Percentiles rank a stretch among this genome's conserved stretches.
phyloP scores from a whole-genome alignment of 2,113 vertebrate genomes.

The Prionailurus viverrinus region DNA sequence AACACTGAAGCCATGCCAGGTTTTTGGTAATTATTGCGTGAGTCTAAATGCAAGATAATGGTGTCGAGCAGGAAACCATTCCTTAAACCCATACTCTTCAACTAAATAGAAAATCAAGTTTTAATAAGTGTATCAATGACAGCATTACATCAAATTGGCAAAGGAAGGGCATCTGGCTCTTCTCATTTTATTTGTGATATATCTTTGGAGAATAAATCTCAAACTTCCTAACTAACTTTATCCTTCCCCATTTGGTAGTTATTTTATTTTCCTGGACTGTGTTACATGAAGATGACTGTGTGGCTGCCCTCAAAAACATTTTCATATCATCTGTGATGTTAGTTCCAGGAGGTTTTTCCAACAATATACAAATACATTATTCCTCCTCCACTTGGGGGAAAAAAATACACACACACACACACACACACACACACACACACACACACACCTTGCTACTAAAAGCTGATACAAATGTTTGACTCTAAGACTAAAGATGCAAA shows the following conservation, averaged over 20 bases:
- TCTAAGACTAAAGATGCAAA: not conserved
- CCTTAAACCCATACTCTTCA: not conserved
- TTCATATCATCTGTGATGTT: slow-evolving; percentile 70
- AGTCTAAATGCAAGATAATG: slow-evolving; percentile 46
- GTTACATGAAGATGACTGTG: slow-evolving; percentile 56
- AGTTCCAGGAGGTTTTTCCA: slow-evolving; percentile 73
- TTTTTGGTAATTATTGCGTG: slow-evolving; percentile 8
- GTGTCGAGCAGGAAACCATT: not conserved
- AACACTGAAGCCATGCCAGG: not conserved
- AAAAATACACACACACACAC: not conserved
- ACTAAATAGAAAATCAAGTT: slow-evolving; percentile 2
- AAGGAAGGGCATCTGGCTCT: not conserved
- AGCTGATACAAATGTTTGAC: not conserved
- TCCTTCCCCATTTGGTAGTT: slow-evolving; percentile 76
- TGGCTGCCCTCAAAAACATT: slow-evolving; percentile 77
- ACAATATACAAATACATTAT: slow-evolving; percentile 57
- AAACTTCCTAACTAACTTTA: slow-evolving; percentile 50
- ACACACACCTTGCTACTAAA: slow-evolving; percentile 17
- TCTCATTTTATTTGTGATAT: slow-evolving; percentile 55
- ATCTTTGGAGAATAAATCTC: slow-evolving; percentile 23
- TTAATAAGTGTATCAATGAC: slow-evolving; percentile 33
- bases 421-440: too few relatives aligned
- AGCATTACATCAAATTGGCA: slow-evolving; percentile 16
- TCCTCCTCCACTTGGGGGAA: not conserved
- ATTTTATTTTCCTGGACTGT: slow-evolving; percentile 81